Base-by-base conservation (phyloP, 2,797 vertebrate species). In the Pseudochirops cupreus region DNA sequence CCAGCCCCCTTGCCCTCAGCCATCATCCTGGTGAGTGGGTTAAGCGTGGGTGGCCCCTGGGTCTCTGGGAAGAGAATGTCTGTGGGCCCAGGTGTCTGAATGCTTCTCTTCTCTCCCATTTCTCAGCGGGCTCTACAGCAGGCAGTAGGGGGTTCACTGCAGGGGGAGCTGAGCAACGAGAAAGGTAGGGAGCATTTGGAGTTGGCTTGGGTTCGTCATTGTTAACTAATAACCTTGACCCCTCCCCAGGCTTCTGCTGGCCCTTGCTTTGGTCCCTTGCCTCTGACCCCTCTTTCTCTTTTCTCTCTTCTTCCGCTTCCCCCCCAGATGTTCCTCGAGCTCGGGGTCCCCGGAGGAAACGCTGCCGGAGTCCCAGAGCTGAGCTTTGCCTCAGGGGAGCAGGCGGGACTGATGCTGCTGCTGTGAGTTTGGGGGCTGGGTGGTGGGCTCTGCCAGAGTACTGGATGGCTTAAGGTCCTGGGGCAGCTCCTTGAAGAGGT, bases 91-190 rank as follows among this genome's bases (percentile, higher is more conserved):
- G 14, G 1, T 24, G 50, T 21, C 7, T 46, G 56, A 82, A 56
- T 11, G 14, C 9, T 7, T 39, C 54, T 67, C 39, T 54, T 0
- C 18, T 59, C 21, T 46, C 29, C 57, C 26, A 92, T 57, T 91
- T 91, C 50, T 2, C 93, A 98, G 98, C 97, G 98, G 67, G 98
- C 98, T 93, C 97, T 98, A 58, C 98, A 98, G 96, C 98, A 98
- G 95, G 98, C 97, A 0, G 93, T 98, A 96, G 98, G 98, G 93
- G 97, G 95, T 33, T 96, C 97, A 74, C 94, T 98, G 92, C 97
- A 97, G 56, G 97, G 96, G 29, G 98, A 98, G 55, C 97, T 97
- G 94, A 95, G 97, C 0, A 97, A 54, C 14, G 97, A 98, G 18
- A 98, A 98, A 98, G 98, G 98, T 98, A 98, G 0, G 94, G 18